Base-by-base conservation (phyloP, 2,797 vertebrate species). In the Macropodus opercularis region DNA sequence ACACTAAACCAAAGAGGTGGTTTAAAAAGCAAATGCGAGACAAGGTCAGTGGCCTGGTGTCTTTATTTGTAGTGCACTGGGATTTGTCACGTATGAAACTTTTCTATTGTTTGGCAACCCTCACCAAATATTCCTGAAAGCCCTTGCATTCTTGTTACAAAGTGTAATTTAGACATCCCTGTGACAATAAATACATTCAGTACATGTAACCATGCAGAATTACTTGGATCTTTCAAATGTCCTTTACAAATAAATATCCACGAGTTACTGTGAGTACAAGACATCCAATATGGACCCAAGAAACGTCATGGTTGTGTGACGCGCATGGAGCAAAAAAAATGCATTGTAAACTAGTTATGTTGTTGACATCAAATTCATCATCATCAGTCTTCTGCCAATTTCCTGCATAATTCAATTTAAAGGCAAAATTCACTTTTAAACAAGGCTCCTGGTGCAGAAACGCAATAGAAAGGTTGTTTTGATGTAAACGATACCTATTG, bases 281-380 rank as follows among this genome's bases (percentile, higher is more conserved):
- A 72, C 71, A 85, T 91, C 91, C 89, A 91, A 90, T 88, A 84
- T 92, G 90, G 89, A 90, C 77, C 65, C 79, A 69, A 84, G 52
- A 63, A 70, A 58, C 36, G 32, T 63, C 63, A 64, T 53, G 42
- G 78, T 80, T 85, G 80, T 8, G 3, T 56, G 44, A 69, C 55
- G 67, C 79, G 87, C 81, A 81, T 79, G 72, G 11, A 8, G 27
- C 39, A 77, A 71, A 40, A 60, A 64, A 71, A 75, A 75, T 51
- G 17, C 57, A 63, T 42, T 38, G 14, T 42, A n/a, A 35, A 51
- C 46, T 55, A 69, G 36, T 47, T 4, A 36, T 26, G 63, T 49
- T n/a, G n/a, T 42, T 40, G 62, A 67, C 39, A 52, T 66, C 52
- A 17, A 68, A 43, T 56, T 42, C 13, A 61, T 57, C 61, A 65